Evolutionary conservation across 2,888 invertebrate species (phyloP), one percentile per base, ranked within the genome.

Genomic region (Syrista parreyssii): DNA sequence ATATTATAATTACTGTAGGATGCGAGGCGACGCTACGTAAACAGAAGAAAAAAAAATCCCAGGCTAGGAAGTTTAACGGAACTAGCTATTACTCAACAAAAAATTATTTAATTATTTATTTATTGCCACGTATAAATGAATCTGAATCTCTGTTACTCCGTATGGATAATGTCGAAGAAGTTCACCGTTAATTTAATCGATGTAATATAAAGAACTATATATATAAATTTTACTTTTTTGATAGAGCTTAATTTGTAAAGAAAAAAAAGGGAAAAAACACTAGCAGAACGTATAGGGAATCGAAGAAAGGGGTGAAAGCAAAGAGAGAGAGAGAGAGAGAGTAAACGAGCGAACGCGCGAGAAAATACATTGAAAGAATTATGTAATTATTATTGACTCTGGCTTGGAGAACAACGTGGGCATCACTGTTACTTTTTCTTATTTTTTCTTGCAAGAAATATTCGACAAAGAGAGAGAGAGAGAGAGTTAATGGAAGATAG

Each of bases 31-130:
- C 85, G 86, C 84, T 88, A 87, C 84, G 84, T 85, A 87, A 87
- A 83, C 78, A 71, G 71, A 73, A 76, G 74, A 75, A 78, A 80
- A 83, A 79, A 78, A 77, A 82, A 86, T 85, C 82, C 80, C 84
- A 83, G 82, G 83, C 84, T 87, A 85, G 84, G 77, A 84, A 84
- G 83, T 83, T 83, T 81, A 85, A 84, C 78, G 83, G 87, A 89
- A 88, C 87, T 86, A 86, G 86, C 86, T 87, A 85, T 87, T 84
- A 88, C 85, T 88, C 85, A 84, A 84, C 75, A 80, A 78, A 80
- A 77, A 78, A 84, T 88, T 91, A 91, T 90, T 91, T 91, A 91
- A 90, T 90, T 90, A 91, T 91, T 91, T 91, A 91, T 91, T 91
- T 91, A 90, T 91, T 91, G 85, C 86, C 86, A 88, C 85, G 86